phyloP scores from a whole-genome alignment of 2,113 vertebrate genomes.

The Psilopsiagon aymara region DNA sequence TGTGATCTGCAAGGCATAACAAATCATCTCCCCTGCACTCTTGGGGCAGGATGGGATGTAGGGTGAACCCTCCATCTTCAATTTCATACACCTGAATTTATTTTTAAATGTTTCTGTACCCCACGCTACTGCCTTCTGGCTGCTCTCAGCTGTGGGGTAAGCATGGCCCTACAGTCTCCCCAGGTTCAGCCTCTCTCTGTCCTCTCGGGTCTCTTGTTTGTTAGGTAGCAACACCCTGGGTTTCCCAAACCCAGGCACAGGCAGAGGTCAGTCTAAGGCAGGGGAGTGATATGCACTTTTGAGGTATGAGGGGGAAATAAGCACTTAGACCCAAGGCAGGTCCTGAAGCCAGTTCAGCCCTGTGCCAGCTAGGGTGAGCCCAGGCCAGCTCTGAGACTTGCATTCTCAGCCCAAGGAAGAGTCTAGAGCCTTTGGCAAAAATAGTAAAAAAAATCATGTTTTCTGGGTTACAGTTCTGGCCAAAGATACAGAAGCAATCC shows the following conservation, averaged over 20 bases:
- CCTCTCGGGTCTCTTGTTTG: background rate
- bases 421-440: background rate
- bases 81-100: background rate
- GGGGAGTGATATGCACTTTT: background rate
- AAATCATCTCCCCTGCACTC: background rate
- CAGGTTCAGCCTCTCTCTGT: background rate
- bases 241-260: background rate
- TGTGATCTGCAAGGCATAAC: background rate
- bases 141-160: background rate
- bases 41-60: background rate
- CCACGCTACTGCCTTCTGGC: background rate
- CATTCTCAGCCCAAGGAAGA: background rate
- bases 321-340: rapidly evolving
- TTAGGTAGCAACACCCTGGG: rapidly evolving
- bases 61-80: background rate
- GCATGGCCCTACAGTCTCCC: rapidly evolving
- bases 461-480: background rate
- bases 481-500: background rate
- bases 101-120: background rate
- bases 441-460: background rate
- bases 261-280: background rate
- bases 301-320: background rate
- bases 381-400: background rate
- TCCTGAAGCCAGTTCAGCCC: background rate
- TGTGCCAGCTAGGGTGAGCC: background rate